Evolutionary conservation across 2,113 vertebrate genomes (phyloP).

Genomic region (Cochlearius cochlearius): DNA sequence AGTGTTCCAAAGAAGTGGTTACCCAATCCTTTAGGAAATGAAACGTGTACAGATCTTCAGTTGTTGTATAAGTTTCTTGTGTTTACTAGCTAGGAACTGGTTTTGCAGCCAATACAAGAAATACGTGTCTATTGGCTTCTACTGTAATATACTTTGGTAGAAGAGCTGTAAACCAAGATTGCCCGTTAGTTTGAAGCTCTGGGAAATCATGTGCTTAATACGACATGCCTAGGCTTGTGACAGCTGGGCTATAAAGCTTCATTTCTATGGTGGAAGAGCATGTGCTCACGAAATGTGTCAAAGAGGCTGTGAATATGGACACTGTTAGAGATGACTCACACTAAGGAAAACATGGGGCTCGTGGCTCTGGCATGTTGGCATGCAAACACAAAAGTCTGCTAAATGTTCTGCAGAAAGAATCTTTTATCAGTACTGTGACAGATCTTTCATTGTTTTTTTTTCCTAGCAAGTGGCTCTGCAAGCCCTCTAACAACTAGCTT

Average conservation of each 20-base stretch:
- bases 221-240: background rate
- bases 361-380: constrained; percentile 16
- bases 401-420: background rate
- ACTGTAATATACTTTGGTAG: background rate
- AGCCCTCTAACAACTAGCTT: background rate
- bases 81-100: background rate
- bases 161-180: background rate
- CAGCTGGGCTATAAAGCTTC: background rate
- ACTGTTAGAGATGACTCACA: constrained; percentile 11
- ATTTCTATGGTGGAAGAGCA: background rate
- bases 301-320: background rate
- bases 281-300: constrained; percentile 1
- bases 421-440: background rate
- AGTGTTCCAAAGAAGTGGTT: background rate
- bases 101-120: background rate
- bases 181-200: background rate
- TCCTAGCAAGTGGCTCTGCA: background rate
- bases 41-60: background rate
- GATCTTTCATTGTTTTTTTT: background rate
- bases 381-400: background rate
- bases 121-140: background rate
- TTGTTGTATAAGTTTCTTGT: background rate
- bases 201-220: background rate
- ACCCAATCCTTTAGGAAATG: background rate
- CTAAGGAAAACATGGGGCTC: background rate